Conservation (phyloP, 92 coral and sea anemone genomes). For the Paragorgia papillata region DNA sequence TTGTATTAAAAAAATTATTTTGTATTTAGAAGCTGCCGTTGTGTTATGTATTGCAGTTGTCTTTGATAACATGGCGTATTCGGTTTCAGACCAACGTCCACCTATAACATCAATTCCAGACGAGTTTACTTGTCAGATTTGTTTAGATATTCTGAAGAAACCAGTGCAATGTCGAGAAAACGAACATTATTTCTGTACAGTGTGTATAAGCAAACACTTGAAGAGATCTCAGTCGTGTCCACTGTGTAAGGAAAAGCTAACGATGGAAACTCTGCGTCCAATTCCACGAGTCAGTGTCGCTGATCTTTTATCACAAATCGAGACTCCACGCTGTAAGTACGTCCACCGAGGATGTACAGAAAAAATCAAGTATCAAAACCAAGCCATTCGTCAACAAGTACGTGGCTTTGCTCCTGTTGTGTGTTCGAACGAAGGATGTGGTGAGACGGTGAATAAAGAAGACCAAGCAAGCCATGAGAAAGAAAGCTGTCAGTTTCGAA, state of each 20-base stretch:
- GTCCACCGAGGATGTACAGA: not conserved
- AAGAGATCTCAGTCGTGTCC: conserved; percentile 21
- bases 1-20: too few species aligned
- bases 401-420: conserved; percentile 16
- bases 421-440: conserved; percentile 7
- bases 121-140: conserved; percentile 67
- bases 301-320: conserved; percentile 6
- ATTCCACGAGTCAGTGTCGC: conserved; percentile 36
- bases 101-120: too few species aligned
- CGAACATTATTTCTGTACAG: conserved; percentile 29
- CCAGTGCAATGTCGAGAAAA: conserved; percentile 31
- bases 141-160: conserved; percentile 53
- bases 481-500: conserved; percentile 1
- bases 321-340: conserved; percentile 11
- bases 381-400: not conserved
- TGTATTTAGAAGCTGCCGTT: too few species aligned
- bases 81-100: too few species aligned
- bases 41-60: too few species aligned
- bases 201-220: conserved; percentile 19
- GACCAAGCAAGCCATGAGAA: not conserved
- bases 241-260: conserved; percentile 47
- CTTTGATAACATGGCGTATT: too few species aligned
- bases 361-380: not conserved
- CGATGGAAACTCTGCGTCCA: conserved; percentile 45
- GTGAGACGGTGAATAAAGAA: not conserved